phyloP scores from a whole-genome alignment of 2,113 vertebrate species.

The Rynchops niger region DNA sequence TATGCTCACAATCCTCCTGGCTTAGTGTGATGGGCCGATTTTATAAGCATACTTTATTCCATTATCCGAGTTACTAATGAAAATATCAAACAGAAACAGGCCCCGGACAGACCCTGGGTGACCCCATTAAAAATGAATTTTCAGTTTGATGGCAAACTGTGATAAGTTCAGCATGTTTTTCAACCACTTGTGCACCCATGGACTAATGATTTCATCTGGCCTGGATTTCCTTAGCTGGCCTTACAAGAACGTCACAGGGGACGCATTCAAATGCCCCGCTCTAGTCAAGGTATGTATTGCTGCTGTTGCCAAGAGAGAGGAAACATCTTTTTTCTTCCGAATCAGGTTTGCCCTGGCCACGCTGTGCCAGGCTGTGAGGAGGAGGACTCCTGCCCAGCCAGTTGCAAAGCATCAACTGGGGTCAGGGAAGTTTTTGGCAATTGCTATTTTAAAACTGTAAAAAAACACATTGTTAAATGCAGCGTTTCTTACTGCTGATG shows the following conservation, averaged over 20 bases:
- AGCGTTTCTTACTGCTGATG: background rate
- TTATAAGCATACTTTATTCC: conserved; percentile 32
- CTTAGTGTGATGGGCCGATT: background rate
- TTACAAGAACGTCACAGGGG: background rate
- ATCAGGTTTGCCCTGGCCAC: background rate
- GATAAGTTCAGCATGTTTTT: conserved; percentile 1
- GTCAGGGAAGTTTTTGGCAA: background rate
- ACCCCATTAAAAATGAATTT: conserved; percentile 23
- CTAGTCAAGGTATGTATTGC: background rate
- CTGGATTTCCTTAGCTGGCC: background rate
- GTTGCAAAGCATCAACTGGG: background rate
- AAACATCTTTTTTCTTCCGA: background rate
- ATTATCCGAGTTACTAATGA: conserved; percentile 18
- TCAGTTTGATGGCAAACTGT: background rate
- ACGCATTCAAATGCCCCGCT: background rate
- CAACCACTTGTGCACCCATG: background rate
- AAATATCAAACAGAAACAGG: conserved; percentile 47
- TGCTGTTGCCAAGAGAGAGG: background rate
- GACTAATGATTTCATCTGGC: background rate
- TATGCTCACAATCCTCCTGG: conserved; percentile 36
- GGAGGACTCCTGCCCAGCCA: background rate
- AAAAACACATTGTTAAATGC: accelerated
- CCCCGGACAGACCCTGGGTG: background rate
- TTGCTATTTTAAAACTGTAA: background rate
- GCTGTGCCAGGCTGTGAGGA: background rate